Evolutionary conservation across 92 coral and sea anemone species (phyloP).

Genomic region (Umimayanthus chanpuru): DNA sequence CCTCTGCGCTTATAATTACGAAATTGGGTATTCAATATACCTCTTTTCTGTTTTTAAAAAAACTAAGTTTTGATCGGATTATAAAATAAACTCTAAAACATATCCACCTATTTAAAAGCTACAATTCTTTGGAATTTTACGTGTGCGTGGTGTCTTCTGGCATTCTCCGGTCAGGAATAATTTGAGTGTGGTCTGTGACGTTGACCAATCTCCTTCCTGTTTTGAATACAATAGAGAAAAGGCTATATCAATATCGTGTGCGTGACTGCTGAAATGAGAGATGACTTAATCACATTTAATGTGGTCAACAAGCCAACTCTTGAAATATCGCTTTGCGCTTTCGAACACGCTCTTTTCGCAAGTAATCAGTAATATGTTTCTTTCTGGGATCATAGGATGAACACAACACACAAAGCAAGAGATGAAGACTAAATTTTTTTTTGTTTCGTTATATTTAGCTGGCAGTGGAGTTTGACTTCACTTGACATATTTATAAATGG

Average conservation of each 20-base stretch:
- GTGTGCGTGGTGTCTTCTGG: background rate
- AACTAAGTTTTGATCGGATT: background rate
- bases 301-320: background rate
- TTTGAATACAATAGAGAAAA: background rate
- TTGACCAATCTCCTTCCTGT: background rate
- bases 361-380: background rate
- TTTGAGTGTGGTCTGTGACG: background rate
- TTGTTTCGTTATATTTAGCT: no score
- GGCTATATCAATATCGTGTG: background rate
- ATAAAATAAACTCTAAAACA: background rate
- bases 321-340: background rate
- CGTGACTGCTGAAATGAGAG: background rate
- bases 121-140: background rate
- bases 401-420: no score
- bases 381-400: no score
- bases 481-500: no score
- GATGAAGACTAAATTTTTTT: no score
- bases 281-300: background rate
- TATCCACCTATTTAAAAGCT: background rate
- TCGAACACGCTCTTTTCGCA: background rate
- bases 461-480: no score
- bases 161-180: no score
- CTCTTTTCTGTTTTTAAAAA: background rate
- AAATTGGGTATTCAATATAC: no score
- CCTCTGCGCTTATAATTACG: background rate